phyloP scores from a whole-genome alignment of 2,113 vertebrate genomes.

The Desmodus rotundus region DNA sequence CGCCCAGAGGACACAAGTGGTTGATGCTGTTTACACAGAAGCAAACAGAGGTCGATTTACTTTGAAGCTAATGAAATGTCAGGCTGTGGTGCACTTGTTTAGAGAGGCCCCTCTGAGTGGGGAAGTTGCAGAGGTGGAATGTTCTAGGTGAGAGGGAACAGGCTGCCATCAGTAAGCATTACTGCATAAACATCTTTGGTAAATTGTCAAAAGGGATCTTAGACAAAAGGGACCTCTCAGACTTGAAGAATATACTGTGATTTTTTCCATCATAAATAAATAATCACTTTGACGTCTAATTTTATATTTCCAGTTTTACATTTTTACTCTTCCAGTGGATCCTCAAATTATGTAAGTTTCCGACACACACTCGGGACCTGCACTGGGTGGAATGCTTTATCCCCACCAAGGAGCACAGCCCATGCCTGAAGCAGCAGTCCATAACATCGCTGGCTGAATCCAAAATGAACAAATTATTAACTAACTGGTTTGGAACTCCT shows the following conservation, averaged over 20 bases:
- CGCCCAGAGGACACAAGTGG: neutral
- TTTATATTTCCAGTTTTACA: neutral
- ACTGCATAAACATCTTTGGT: neutral
- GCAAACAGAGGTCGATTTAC: neutral
- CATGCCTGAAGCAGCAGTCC: neutral
- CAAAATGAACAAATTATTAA: neutral
- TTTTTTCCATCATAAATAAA: neutral
- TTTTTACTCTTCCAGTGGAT: neutral
- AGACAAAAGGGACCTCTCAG: neutral
- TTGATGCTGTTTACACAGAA: neutral
- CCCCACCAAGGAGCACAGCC: neutral
- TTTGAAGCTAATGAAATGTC: neutral
- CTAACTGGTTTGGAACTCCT: neutral
- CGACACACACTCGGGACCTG: neutral
- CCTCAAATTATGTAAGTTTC: neutral
- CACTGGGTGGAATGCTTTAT: neutral
- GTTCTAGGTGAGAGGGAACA: neutral
- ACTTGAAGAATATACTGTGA: neutral
- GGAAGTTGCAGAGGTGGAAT: neutral
- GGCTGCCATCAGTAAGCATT: neutral
- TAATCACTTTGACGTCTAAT: neutral
- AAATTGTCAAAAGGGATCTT: neutral
- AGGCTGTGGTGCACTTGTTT: neutral
- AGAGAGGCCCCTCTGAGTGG: neutral
- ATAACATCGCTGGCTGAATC: neutral